A percentile compares a stretch with the other conserved stretches of the same genome.
These are phyloP conservation scores for Semicossyphus pulcher DNA, from an alignment of 2,113 vertebrate species.

Conservation along the genomic window DNA sequence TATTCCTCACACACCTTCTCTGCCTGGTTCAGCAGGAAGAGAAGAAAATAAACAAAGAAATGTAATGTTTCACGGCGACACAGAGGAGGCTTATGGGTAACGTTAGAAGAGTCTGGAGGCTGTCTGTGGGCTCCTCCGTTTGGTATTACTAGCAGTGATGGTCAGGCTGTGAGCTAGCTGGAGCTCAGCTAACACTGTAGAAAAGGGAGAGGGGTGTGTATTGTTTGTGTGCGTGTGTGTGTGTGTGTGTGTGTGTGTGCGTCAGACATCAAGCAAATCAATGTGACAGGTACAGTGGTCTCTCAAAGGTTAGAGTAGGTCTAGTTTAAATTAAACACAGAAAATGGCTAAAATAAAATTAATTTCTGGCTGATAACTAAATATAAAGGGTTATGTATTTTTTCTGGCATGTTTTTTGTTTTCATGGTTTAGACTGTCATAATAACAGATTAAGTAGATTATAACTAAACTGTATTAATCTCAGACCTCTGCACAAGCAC, in stretches of 20 bases:
- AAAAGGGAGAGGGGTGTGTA: slow-evolving; percentile 41
- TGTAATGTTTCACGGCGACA: neutral
- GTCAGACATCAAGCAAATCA: neutral
- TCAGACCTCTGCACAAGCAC: too few species aligned
- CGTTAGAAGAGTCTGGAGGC: neutral
- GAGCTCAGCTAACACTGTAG: slow-evolving; percentile 47
- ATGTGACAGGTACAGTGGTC: neutral
- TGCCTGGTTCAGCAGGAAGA: neutral
- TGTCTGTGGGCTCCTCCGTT: slow-evolving; percentile 8
- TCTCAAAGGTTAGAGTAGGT: slow-evolving; percentile 15
- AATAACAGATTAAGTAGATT: too few species aligned
- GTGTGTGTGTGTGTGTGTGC: neutral
- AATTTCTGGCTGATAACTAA: neutral
- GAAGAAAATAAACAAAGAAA: neutral
- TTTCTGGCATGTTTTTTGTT: neutral
- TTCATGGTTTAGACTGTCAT: too few species aligned
- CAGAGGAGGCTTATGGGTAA: neutral
- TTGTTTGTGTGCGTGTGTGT: slow-evolving; percentile 14
- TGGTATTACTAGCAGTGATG: slow-evolving; percentile 45
- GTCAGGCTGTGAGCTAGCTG: slow-evolving; percentile 44
- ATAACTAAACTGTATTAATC: too few species aligned
- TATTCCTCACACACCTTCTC: slow-evolving; percentile 21
- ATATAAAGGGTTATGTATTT: neutral
- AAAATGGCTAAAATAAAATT: neutral
- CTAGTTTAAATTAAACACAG: neutral